These are phyloP conservation scores for Pica pica DNA, from an alignment of 2,113 vertebrate genomes.

Conservation along the genomic window DNA sequence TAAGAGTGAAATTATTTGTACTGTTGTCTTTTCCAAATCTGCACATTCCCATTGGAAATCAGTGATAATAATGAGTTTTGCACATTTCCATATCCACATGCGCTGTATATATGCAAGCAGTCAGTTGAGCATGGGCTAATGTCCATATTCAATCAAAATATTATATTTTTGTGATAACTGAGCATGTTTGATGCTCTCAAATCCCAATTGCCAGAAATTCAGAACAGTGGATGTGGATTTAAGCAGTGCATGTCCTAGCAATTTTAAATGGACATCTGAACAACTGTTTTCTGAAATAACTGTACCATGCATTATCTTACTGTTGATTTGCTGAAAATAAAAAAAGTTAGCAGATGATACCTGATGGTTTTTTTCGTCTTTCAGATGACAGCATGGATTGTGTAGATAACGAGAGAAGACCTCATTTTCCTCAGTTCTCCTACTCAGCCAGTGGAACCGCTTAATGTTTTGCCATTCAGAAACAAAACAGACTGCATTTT, in stretches of 20 bases:
- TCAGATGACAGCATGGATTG: slow-evolving; percentile 93
- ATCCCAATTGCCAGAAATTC: background rate
- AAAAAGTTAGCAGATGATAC: background rate
- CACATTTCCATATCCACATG: background rate
- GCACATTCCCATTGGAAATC: background rate
- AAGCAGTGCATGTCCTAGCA: background rate
- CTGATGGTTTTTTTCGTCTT: background rate
- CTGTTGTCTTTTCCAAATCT: background rate
- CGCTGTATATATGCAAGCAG: background rate
- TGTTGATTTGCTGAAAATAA: background rate
- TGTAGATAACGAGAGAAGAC: slow-evolving; percentile 89
- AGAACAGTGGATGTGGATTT: background rate
- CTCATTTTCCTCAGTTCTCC: slow-evolving; percentile 97
- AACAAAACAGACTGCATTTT: slow-evolving; percentile 78
- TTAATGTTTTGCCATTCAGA: slow-evolving; percentile 70
- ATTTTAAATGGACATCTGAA: background rate
- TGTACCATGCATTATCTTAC: accelerated
- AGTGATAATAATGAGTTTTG: background rate
- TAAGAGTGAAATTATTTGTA: background rate
- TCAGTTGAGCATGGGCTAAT: background rate
- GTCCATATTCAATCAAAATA: background rate
- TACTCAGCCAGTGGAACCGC: slow-evolving; percentile 92
- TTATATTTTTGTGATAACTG: background rate
- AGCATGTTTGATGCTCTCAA: background rate
- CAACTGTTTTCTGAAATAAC: background rate